A percentile compares a stretch with the other conserved stretches of the same genome.
These are phyloP conservation scores for Macrostomum lignano DNA, from an alignment of 1,140 invertebrate species.

Conservation along the genomic window DNA sequence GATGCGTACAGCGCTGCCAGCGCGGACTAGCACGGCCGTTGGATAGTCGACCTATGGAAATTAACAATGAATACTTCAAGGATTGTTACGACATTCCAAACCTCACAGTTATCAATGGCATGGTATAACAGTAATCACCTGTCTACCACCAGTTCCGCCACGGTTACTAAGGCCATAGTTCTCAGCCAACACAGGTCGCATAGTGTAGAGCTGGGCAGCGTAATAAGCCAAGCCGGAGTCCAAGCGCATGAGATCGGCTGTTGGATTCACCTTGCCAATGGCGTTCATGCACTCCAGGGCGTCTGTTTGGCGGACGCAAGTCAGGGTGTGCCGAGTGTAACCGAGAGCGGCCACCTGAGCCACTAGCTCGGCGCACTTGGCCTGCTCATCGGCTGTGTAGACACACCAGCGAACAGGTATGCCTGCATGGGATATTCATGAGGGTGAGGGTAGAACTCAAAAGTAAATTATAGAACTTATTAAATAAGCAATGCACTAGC, in stretches of 20 bases:
- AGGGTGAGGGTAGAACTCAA: too few relatives aligned
- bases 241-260: slow-evolving; percentile 31
- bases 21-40: neutral
- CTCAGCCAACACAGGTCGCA: slow-evolving; percentile 1
- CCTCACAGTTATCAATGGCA: neutral
- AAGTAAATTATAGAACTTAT: too few relatives aligned
- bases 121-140: neutral
- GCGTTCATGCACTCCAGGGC: slow-evolving; percentile 61
- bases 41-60: too few relatives aligned
- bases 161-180: slow-evolving; percentile 1
- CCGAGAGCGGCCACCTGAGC: too few relatives aligned
- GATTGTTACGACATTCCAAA: neutral
- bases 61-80: too few relatives aligned
- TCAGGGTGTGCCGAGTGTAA: too few relatives aligned
- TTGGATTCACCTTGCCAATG: slow-evolving; percentile 36
- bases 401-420: too few relatives aligned
- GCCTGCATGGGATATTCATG: too few relatives aligned
- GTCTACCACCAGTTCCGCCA: neutral
- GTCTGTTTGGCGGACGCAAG: slow-evolving; percentile 54
- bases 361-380: too few relatives aligned
- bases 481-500: too few relatives aligned
- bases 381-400: too few relatives aligned
- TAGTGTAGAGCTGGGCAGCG: slow-evolving; percentile 1
- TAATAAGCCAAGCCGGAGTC: slow-evolving; percentile 15
- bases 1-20: slow-evolving; percentile 1